Evolutionary conservation across 2,888 invertebrate species (phyloP), one percentile per base, ranked within the genome.

Genomic region (Eledone cirrhosa): DNA sequence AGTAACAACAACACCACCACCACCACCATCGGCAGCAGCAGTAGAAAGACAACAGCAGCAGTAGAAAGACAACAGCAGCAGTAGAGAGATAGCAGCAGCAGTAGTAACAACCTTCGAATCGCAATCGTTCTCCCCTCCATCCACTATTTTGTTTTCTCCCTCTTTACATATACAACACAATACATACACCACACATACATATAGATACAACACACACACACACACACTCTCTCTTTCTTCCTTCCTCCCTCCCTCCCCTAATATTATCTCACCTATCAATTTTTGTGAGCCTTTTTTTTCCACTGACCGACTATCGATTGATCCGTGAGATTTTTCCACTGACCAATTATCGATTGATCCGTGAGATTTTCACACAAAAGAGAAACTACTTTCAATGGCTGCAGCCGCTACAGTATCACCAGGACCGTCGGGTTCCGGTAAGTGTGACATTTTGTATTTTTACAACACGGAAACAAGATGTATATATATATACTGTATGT

Each of bases 391-490:
- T 47, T 29, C 33, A 24, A 82, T 82, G 82, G 81, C 82, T 82
- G 85, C 87, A 75, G 82, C 86, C 74, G 83, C 86, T 24, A 86
- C 87, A 41, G 80, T 88, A 77, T 87, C 87, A 27, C 87, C 87
- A 22, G 87, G 87, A 78, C 87, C 86, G 59, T 87, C 87, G 77
- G 87, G 87, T 78, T 85, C 85, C 83, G 87, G 85, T 85, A 82
- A 79, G 79, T 77, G 79, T 77, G 48, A 31, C 27, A 72, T 29
- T 72, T 72, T 72, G n/a, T 31, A 41, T 11, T 41, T 41, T 41
- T 41, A 41, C 41, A 41, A 41, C 41, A 41, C 41, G 41, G 41
- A 41, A 41, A 41, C 5, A 41, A 41, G 3, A 41, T 1, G 41
- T 41, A 11, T 41, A 11, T 41, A n/a, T n/a, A n/a, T n/a, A n/a